phyloP scores from a whole-genome alignment of 2,113 vertebrate genomes.

The Microtus richardsoni region DNA sequence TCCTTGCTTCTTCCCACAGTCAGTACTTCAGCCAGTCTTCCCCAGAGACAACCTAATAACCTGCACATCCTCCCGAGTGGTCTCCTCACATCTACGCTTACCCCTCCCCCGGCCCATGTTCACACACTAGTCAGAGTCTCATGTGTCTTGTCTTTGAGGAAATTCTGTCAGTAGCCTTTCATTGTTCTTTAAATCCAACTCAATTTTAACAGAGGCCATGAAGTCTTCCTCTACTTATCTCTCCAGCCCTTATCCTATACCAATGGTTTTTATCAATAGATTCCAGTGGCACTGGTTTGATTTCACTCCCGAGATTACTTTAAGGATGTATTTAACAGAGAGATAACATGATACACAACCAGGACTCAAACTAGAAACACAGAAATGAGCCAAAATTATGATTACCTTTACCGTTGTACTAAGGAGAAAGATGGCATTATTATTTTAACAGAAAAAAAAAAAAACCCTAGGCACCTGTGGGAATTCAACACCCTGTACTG shows the following conservation, averaged over 20 bases:
- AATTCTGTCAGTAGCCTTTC: not conserved
- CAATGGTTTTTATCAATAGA: not conserved
- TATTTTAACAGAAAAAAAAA: not conserved
- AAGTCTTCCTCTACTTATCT: not conserved
- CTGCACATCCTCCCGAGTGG: not conserved
- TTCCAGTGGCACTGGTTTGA: not conserved
- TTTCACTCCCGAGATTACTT: not conserved
- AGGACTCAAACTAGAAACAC: not conserved
- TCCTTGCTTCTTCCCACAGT: not conserved
- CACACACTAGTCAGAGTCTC: not conserved
- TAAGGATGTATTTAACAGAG: not conserved
- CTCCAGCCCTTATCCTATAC: not conserved
- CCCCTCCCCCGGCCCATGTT: not conserved
- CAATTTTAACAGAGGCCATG: not conserved
- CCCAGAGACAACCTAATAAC: not conserved
- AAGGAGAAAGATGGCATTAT: constrained; percentile 5
- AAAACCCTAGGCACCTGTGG: not conserved
- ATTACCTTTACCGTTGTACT: not conserved
- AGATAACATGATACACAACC: not conserved
- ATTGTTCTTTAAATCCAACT: not conserved
- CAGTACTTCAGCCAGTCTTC: not conserved
- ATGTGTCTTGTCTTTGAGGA: not conserved
- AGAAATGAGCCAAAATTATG: not conserved
- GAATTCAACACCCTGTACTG: not conserved
- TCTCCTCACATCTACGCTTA: not conserved